These are phyloP conservation scores for Agrochola lota DNA, from an alignment of 2,888 invertebrate genomes.

Conservation along the genomic window DNA sequence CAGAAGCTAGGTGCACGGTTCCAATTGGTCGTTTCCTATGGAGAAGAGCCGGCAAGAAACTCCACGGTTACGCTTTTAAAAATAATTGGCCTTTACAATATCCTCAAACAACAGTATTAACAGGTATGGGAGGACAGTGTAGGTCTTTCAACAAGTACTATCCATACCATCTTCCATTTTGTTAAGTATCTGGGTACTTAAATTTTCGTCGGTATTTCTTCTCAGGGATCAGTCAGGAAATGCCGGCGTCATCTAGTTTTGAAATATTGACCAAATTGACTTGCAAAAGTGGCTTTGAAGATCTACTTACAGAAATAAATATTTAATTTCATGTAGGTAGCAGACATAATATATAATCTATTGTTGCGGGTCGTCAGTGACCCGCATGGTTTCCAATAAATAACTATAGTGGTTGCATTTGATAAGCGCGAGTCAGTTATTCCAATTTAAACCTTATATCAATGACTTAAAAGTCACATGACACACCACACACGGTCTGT, in stretches of 20 bases:
- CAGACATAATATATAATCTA: background rate
- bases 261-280: background rate
- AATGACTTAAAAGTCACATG: background rate
- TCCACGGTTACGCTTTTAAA: too few species aligned
- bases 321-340: background rate
- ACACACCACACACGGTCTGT: background rate
- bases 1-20: too few species aligned
- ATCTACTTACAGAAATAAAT: background rate
- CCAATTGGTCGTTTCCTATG: too few species aligned
- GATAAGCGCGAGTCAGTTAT: background rate
- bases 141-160: too few species aligned
- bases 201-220: too few species aligned
- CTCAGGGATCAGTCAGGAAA: too few species aligned
- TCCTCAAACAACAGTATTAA: too few species aligned
- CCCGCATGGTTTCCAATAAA: slow-evolving; percentile 13
- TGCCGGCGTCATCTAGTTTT: background rate
- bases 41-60: too few species aligned
- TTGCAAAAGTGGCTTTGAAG: background rate
- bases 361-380: background rate
- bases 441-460: background rate
- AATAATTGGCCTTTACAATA: too few species aligned
- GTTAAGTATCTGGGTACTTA: too few species aligned
- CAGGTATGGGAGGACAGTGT: too few species aligned
- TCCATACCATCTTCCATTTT: too few species aligned
- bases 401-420: background rate